Percentiles rank a stretch among this genome's conserved stretches.
Conservation (phyloP, 2,113 vertebrate species). For the Reinhardtius hippoglossoides region DNA sequence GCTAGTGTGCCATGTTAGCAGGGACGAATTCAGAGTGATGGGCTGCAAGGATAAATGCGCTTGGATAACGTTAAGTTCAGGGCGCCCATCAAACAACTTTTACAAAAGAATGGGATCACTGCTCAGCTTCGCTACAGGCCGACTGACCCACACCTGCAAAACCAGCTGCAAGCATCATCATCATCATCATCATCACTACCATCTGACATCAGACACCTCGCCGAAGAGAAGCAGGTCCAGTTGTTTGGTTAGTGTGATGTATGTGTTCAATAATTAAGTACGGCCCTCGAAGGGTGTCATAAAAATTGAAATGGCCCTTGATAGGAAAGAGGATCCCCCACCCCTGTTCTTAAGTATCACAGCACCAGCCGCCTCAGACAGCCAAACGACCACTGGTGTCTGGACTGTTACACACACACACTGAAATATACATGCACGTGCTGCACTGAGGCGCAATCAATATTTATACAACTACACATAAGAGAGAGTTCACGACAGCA, state of each 20-base stretch:
- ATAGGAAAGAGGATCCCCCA: slow-evolving; percentile 5
- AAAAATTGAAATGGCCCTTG: slow-evolving; percentile 8
- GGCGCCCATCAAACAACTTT: too few relatives aligned
- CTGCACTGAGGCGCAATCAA: slow-evolving; percentile 57
- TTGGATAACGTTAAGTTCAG: too few relatives aligned
- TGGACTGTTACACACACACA: slow-evolving; percentile 28
- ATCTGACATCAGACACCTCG: slow-evolving; percentile 4
- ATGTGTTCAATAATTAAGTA: slow-evolving; percentile 6
- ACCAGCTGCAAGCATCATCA: background rate
- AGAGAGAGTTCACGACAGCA: slow-evolving; percentile 45
- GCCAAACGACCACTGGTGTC: slow-evolving; percentile 51
- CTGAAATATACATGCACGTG: slow-evolving; percentile 66
- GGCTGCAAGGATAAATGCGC: too few relatives aligned
- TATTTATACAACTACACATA: slow-evolving; percentile 59
- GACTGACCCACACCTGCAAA: background rate
- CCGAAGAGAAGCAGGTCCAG: background rate
- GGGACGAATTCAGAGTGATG: too few relatives aligned
- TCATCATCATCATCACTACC: slow-evolving; percentile 3
- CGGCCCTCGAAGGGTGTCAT: slow-evolving; percentile 5
- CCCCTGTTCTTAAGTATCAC: background rate
- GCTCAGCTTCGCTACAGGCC: too few relatives aligned
- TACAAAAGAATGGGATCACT: too few relatives aligned
- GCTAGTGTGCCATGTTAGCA: too few relatives aligned
- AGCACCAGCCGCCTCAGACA: slow-evolving; percentile 42
- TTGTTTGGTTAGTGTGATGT: background rate